Evolutionary conservation across 2,888 invertebrate species (phyloP).

Genomic region (Campaea margaritaria): DNA sequence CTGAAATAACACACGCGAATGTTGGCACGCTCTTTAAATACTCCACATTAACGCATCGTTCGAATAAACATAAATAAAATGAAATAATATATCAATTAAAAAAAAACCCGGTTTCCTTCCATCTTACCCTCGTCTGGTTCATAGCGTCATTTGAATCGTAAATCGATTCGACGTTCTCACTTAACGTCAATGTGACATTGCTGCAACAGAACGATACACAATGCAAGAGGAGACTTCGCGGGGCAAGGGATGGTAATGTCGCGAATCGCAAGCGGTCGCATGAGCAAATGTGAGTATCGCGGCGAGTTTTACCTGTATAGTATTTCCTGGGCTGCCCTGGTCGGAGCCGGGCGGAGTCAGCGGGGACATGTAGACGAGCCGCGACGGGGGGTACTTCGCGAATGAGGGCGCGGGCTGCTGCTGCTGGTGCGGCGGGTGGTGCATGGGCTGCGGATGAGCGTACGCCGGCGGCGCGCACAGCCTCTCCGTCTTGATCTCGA

Average conservation of each 20-base stretch:
- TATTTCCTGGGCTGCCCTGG: slow-evolving; percentile 92
- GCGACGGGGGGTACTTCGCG: slow-evolving; percentile 77
- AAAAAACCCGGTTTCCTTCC: too few relatives aligned
- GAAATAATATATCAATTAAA: too few relatives aligned
- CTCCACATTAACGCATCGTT: too few relatives aligned
- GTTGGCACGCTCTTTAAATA: slow-evolving; percentile 42
- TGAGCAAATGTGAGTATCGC: slow-evolving; percentile 43
- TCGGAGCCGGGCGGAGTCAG: slow-evolving; percentile 95
- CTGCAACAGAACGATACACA: slow-evolving; percentile 47
- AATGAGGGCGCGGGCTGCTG: slow-evolving; percentile 68
- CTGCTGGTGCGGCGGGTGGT: slow-evolving; percentile 66
- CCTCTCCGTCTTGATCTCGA: slow-evolving; percentile 93
- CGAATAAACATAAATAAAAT: slow-evolving; percentile 1
- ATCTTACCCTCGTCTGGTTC: slow-evolving; percentile 43
- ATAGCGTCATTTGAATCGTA: slow-evolving; percentile 47
- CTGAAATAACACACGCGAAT: slow-evolving; percentile 62
- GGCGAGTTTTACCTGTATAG: slow-evolving; percentile 80
- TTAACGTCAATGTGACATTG: too few relatives aligned
- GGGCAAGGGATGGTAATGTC: slow-evolving; percentile 71
- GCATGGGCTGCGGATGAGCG: slow-evolving; percentile 66
- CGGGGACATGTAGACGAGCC: slow-evolving; percentile 91
- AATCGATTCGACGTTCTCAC: slow-evolving; percentile 36
- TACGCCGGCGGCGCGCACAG: slow-evolving; percentile 85
- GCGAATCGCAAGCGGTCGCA: slow-evolving; percentile 63
- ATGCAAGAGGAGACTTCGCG: slow-evolving; percentile 58